Evolutionary conservation across 2,113 vertebrate species (phyloP).

Genomic region (Caracal caracal): DNA sequence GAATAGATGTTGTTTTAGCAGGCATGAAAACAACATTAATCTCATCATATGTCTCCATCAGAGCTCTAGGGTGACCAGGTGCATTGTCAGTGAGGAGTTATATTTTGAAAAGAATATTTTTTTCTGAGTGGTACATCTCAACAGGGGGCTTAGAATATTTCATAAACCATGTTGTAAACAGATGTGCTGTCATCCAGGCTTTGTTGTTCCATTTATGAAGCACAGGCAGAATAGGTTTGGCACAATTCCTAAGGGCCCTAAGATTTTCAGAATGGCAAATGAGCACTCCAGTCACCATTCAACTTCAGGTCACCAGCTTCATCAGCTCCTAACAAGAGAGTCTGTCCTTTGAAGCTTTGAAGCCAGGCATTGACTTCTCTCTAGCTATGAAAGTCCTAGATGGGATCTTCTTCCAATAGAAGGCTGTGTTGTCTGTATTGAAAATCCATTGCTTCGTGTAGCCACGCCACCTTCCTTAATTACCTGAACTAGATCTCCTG

Average conservation of each 20-base stretch:
- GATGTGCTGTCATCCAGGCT: neutral
- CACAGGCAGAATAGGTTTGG: neutral
- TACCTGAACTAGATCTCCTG: neutral
- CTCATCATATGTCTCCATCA: neutral
- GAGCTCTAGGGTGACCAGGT: neutral
- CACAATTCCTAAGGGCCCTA: neutral
- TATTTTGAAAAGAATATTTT: neutral
- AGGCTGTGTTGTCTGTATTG: neutral
- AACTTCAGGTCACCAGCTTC: neutral
- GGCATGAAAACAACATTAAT: neutral
- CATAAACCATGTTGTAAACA: neutral
- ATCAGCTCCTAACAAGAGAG: neutral
- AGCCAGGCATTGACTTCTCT: neutral
- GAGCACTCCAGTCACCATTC: neutral
- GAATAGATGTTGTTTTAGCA: neutral
- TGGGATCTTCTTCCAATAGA: neutral
- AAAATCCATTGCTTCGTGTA: neutral
- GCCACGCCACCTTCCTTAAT: neutral
- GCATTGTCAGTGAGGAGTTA: neutral
- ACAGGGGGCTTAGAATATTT: neutral
- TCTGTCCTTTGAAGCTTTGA: neutral
- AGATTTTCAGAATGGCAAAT: neutral
- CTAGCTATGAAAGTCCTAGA: neutral
- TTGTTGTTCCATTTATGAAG: neutral
- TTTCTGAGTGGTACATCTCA: neutral